Base-by-base conservation (phyloP, 2,888 invertebrate species). In the Scaptomyza cyrtandrae region DNA sequence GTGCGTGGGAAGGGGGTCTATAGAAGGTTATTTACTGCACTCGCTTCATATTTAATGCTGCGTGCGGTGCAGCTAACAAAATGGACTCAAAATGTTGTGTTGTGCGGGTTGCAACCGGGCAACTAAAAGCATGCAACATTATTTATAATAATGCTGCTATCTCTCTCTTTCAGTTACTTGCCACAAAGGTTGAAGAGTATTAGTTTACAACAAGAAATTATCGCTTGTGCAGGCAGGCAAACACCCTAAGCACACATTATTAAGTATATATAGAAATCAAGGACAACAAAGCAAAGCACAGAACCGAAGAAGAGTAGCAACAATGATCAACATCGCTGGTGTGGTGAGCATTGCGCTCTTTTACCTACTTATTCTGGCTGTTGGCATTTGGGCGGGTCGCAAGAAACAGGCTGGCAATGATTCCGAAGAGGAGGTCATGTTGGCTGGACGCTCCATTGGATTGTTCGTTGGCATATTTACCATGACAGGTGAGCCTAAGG, bases 391-490 rank as follows among this genome's bases (percentile, higher is more conserved):
- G 98, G 99, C 99, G 10, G 99, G 95, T 31, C 94, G 98, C 87
- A 99, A 99, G 93, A 98, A 98, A 91, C 96, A 96, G 75, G 93
- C 95, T 6, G 96, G 97, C 80, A 96, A 97, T 93, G 96, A 97
- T 93, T 97, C 97, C 56, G 97, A 97, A 91, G 99, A 99, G 93
- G 99, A 99, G 93, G 98, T 99, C 64, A 99, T 99, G 99, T 93
- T 99, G 91, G 99, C 99, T 0, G 99, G 99, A 9, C 94, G 99
- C 68, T 99, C 98, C 91, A 99, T 99, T 90, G 98, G 99, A 6
- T 94, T 99, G 55, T 96, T 99, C 91, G 99, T 99, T 63, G 99
- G 99, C 50, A 98, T 99, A 87, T 99, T 99, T 91, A 99, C 99
- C 33, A 99, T 99, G 99, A 99, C 99, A 91, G 98, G 98, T 97